Evolutionary conservation across 2,113 vertebrate genomes (phyloP).

Genomic region (Octodon degus): DNA sequence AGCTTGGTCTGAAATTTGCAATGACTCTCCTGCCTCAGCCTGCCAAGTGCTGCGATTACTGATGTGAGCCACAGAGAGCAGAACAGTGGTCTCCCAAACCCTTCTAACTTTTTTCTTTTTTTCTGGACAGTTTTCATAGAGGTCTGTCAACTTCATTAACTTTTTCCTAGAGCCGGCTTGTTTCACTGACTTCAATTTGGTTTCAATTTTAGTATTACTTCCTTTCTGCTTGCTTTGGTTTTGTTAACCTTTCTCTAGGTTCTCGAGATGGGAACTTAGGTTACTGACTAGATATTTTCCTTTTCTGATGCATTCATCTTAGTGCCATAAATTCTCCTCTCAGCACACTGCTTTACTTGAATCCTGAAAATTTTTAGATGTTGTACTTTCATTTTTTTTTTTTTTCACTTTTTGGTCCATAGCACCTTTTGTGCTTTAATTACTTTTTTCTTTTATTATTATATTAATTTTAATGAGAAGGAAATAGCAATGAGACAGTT

Average conservation of each 20-base stretch:
- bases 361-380: not conserved
- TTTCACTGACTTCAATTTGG: not conserved
- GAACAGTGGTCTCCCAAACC: not conserved
- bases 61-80: not conserved
- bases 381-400: not conserved
- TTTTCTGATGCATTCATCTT: conserved; percentile 18
- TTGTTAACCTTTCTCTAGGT: not conserved
- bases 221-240: conserved; percentile 10
- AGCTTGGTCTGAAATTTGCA: too few relatives aligned
- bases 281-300: not conserved
- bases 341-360: not conserved
- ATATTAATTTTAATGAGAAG: too few relatives aligned
- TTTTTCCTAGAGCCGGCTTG: not conserved
- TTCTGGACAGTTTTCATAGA: not conserved
- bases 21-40: too few relatives aligned
- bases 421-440: too few relatives aligned
- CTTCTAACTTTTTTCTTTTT: not conserved
- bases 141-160: conserved; percentile 23
- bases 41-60: too few relatives aligned
- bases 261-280: not conserved
- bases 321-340: conserved; percentile 9
- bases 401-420: too few relatives aligned
- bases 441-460: too few relatives aligned
- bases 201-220: conserved; percentile 36
- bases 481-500: too few relatives aligned